Base-by-base conservation (phyloP, 1,140 invertebrate genomes). In the Drosophila virilis region DNA sequence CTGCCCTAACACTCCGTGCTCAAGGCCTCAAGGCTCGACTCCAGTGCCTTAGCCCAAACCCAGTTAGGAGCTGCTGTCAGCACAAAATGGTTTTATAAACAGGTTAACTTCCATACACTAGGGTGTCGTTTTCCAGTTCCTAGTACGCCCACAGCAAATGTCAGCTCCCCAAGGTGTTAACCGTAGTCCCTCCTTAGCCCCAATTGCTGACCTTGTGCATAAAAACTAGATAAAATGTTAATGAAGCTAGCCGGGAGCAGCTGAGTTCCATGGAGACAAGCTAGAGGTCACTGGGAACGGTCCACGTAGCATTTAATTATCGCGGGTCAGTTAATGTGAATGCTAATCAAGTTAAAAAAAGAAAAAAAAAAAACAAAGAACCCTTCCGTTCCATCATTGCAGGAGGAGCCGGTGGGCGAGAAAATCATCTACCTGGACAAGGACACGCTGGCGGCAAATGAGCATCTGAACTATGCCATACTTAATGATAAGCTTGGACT, bases 381-480 rank as follows among this genome's bases (percentile, higher is more conserved):
- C 10, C 57, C 42, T 32, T 50, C 15, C 7, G n/a, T 50, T 50
- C n/a, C 52, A 6, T 48, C 1, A 8, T 50, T 54, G 8, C 60
- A 92, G 91, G 61, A 76, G 33, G 80, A 89, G 38, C 46, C 70
- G 6, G 80, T 92, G 57, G 91, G 91, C 0, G 75, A 85, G 37
- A 91, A 88, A 74, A 78, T 92, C 57, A 90, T 92, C 51, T 92
- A 90, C 35, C 50, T 90, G 55, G 91, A 92, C 74, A 88, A 88
- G 65, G 91, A 92, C 68, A 84, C 91, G 10, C 46, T 92, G 43
- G 78, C 60, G 37, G 74, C 89, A 12, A 92, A 92, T 65, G 65
- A 43, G 28, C 58, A 92, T 64, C 65, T 88, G 8, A 76, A 52
- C 12, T 92, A 92, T 58, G 66, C 78, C 65, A 77, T 92, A 15